Evolutionary conservation across 2,888 invertebrate species (phyloP).

Genomic region (Alsophila aescularia): DNA sequence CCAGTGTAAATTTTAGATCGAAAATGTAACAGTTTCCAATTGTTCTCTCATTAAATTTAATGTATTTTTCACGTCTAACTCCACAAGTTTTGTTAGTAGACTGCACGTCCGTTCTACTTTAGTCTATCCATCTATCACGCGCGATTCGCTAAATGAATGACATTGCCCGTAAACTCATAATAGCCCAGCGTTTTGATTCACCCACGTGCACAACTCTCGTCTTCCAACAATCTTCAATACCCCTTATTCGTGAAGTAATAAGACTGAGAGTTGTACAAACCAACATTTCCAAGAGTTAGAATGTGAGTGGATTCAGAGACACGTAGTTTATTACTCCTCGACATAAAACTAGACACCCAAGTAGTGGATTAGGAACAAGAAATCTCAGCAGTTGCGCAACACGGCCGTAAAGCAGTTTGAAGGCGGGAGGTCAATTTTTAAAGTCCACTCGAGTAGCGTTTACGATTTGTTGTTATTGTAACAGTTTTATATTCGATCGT

Average conservation of each 20-base stretch:
- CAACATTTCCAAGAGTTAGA: constrained; percentile 25
- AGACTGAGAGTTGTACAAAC: constrained; percentile 43
- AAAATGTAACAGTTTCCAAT: no score
- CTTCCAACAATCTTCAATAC: constrained; percentile 26
- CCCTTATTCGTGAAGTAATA: constrained; percentile 42
- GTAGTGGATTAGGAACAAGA: constrained; percentile 73
- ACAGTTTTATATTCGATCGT: constrained; percentile 60
- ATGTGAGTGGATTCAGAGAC: constrained; percentile 50
- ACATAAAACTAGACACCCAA: constrained; percentile 82
- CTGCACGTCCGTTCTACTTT: constrained; percentile 47
- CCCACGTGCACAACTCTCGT: constrained; percentile 62
- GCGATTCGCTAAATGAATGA: constrained; percentile 77
- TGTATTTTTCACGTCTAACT: neutral
- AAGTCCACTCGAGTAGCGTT: constrained; percentile 59
- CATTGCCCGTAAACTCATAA: constrained; percentile 71
- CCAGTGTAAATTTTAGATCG: no score
- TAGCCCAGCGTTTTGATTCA: constrained; percentile 61
- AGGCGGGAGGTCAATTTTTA: constrained; percentile 72
- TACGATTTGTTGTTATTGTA: constrained; percentile 79
- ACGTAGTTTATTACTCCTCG: constrained; percentile 69
- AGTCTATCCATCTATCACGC: constrained; percentile 61
- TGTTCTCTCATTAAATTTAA: neutral
- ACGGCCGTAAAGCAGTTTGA: constrained; percentile 55
- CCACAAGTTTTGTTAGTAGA: neutral
- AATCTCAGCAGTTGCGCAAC: constrained; percentile 68